Conservation (phyloP, 2,888 invertebrate genomes). For the Chydorus sphaericus region DNA sequence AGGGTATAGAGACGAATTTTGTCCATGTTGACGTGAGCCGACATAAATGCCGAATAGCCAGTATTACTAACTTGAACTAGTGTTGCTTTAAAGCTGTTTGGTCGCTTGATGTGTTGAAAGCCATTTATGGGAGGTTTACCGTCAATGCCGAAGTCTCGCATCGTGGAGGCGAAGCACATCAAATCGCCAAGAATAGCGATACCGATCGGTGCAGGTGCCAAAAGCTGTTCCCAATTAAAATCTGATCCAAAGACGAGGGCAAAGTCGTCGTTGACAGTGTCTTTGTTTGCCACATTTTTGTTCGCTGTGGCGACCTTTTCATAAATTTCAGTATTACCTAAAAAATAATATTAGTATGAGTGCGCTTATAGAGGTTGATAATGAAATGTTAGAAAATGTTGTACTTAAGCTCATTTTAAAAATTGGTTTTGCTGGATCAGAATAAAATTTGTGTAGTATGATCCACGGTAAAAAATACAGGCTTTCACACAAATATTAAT, state of each 20-base stretch:
- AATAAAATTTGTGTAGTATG: too few relatives aligned
- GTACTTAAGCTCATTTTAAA: too few relatives aligned
- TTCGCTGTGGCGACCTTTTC: too few relatives aligned
- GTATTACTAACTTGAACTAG: constrained; percentile 11
- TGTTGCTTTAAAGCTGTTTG: constrained; percentile 10
- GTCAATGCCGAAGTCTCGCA: constrained; percentile 2
- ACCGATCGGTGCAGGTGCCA: constrained; percentile 4
- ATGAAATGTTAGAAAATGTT: too few relatives aligned
- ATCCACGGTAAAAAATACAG: too few relatives aligned
- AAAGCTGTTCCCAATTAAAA: constrained; percentile 7
- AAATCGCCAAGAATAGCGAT: constrained; percentile 6
- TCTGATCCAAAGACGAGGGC: not conserved
- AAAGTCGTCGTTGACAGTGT: constrained; percentile 5
- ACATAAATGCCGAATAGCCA: constrained; percentile 1
- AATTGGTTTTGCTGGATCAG: too few relatives aligned
- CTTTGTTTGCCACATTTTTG: not conserved
- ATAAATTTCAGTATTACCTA: too few relatives aligned
- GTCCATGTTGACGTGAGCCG: constrained; percentile 13
- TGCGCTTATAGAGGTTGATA: too few relatives aligned
- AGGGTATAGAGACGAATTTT: constrained; percentile 6
- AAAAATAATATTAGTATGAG: too few relatives aligned
- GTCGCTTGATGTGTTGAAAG: constrained; percentile 7
- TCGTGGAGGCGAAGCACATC: not conserved
- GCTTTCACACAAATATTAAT: too few relatives aligned
- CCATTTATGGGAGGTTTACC: not conserved